Percentiles rank a stretch among this genome's conserved stretches.
Evolutionary conservation across 2,888 invertebrate species (phyloP).

Genomic region (Pemphredon lugubris): DNA sequence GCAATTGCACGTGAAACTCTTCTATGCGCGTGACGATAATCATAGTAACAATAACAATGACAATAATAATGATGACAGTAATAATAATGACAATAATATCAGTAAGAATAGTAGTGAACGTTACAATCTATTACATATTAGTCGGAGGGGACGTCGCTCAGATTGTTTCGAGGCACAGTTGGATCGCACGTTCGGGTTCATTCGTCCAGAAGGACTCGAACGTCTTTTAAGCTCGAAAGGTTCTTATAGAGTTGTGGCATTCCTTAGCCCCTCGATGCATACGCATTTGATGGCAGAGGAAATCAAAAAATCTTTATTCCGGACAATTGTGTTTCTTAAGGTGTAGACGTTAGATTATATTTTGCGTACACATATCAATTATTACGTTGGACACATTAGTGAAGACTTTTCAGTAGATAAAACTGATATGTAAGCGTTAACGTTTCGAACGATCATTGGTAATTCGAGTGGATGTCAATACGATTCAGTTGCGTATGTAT

Average conservation of each 20-base stretch:
- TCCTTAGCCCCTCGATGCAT: background rate
- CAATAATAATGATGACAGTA: slow-evolving; percentile 57
- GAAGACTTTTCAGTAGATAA: too few species aligned
- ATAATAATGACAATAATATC: slow-evolving; percentile 57
- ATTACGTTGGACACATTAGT: too few species aligned
- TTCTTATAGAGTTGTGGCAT: background rate
- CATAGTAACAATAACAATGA: slow-evolving; percentile 57
- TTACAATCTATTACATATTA: slow-evolving; percentile 58
- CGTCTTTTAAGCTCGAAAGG: slow-evolving; percentile 39
- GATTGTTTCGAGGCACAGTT: slow-evolving; percentile 57
- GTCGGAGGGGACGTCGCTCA: slow-evolving; percentile 58
- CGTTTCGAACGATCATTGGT: too few species aligned
- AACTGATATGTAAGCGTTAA: too few species aligned
- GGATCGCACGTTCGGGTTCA: slow-evolving; percentile 39
- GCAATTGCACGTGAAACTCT: slow-evolving; percentile 38
- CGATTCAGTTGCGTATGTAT: background rate
- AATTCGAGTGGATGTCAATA: background rate
- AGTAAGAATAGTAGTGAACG: slow-evolving; percentile 57
- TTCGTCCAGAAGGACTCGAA: slow-evolving; percentile 10
- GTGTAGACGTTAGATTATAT: too few species aligned
- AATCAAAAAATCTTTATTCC: background rate
- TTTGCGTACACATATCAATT: too few species aligned
- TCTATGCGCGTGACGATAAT: slow-evolving; percentile 41
- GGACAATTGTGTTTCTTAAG: too few species aligned
- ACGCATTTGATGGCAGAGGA: background rate